Conservation (phyloP, 2,888 invertebrate species). For the Melolontha melolontha region DNA sequence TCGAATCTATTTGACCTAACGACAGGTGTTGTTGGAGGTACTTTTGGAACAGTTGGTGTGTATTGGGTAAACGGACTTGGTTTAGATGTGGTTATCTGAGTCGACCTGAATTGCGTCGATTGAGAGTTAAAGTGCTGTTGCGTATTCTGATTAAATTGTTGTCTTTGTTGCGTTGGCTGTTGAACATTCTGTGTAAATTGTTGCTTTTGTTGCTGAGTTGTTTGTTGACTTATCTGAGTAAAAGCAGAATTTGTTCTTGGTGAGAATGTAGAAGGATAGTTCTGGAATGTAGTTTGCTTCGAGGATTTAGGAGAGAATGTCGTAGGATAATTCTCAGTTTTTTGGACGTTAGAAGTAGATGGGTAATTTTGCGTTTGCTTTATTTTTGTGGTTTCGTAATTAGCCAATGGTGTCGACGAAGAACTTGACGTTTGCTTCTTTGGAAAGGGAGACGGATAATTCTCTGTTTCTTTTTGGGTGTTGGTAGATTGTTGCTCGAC, state of each 20-base stretch:
- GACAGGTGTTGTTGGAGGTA: constrained; percentile 55
- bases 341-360: constrained; percentile 41
- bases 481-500: constrained; percentile 44
- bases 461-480: constrained; percentile 45
- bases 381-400: constrained; percentile 48
- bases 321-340: constrained; percentile 58
- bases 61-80: constrained; percentile 62
- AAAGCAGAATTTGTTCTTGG: constrained; percentile 60
- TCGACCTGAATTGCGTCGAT: constrained; percentile 27
- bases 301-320: constrained; percentile 59
- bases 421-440: constrained; percentile 47
- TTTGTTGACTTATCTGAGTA: constrained; percentile 53
- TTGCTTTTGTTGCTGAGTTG: constrained; percentile 44
- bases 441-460: constrained; percentile 46
- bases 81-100: constrained; percentile 55
- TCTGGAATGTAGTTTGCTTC: constrained; percentile 42
- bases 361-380: constrained; percentile 53
- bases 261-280: constrained; percentile 59
- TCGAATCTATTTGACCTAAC: constrained; percentile 62
- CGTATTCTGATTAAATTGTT: constrained; percentile 44
- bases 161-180: constrained; percentile 59
- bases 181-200: constrained; percentile 42
- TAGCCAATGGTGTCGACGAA: constrained; percentile 49
- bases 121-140: constrained; percentile 47
- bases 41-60: constrained; percentile 64